These are phyloP conservation scores for Papilio aristodemus DNA, from an alignment of 1,140 invertebrate genomes.

Conservation along the genomic window DNA sequence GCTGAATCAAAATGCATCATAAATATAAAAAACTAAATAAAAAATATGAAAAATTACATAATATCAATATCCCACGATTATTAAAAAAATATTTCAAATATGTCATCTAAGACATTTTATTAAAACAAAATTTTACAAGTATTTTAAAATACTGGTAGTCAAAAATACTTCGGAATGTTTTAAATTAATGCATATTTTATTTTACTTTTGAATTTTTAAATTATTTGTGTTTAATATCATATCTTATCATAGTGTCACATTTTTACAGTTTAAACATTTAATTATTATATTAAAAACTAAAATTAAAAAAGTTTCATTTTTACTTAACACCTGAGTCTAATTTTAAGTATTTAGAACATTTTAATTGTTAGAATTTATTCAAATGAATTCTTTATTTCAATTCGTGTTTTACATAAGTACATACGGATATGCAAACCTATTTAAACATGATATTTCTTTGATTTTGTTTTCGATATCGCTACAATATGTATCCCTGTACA, in stretches of 20 bases:
- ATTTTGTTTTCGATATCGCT: conserved; percentile 22
- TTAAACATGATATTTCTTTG: not conserved
- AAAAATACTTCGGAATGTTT: not conserved
- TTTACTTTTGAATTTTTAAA: not conserved
- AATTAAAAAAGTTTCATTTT: no score
- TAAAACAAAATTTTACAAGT: no score
- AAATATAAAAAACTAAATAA: no score
- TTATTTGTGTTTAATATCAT: not conserved
- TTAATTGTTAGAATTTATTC: not conserved
- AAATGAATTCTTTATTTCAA: conserved; percentile 18
- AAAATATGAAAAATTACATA: no score
- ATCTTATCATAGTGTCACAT: no score
- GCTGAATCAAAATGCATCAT: no score
- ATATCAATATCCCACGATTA: no score
- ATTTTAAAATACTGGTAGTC: no score
- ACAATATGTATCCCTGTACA: conserved; percentile 40
- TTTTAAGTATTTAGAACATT: not conserved
- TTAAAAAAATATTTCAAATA: no score
- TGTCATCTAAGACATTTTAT: no score
- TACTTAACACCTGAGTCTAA: not conserved
- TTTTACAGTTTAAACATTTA: not conserved
- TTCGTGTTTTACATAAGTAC: conserved; percentile 9
- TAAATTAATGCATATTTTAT: conserved; percentile 10
- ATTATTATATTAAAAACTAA: not conserved
- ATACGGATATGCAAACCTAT: conserved; percentile 2